Base-by-base conservation (phyloP, 2,888 invertebrate species). In the Pandemis heparana region DNA sequence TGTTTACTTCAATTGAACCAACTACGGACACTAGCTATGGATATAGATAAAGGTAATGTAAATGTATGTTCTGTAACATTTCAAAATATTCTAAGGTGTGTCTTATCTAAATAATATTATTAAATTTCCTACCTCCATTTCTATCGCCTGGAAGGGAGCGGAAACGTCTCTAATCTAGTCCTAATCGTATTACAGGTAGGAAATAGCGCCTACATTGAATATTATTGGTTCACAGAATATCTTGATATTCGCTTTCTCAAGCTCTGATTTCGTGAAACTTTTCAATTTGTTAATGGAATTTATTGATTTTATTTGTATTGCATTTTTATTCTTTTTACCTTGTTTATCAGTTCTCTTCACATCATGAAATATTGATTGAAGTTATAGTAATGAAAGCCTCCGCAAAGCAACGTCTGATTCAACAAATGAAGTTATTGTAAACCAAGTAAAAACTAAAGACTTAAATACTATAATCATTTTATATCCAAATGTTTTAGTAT, bases 221-320 rank as follows among this genome's bases (percentile, higher is more conserved):
- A 53, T 65, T 71, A 71, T 65, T 39, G 71, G 18, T 14, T 62
- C 12, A 32, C 14, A 43, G 23, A 53, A 51, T 64, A 56, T 46
- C 56, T 71, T 71, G 71, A 59, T 64, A 71, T 71, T 63, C 71
- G 48, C 38, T 43, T 12, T 64, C 46, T 46, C 59, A 14, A 53
- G 16, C 46, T 46, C 39, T 63, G 46, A 64, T 56, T 46, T 64
- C 18, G 59, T 65, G 6, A 32, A 59, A 64, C 38, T 64, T 59
- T 65, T 59, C 10, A 59, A 18, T 53, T 53, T 8, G 8, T 53
- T 53, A 16, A 53, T 9, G 51, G 14, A 8, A 18, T 53, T 53
- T 9, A 16, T 53, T 16, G 16, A 1, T 53, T 53, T 53, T 18
- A 16, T n/a, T 48, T 48, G 48, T 12, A 7, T 16, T 4, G 16